Evolutionary conservation across 2,113 vertebrate species (phyloP).

Genomic region (Panthera uncia): DNA sequence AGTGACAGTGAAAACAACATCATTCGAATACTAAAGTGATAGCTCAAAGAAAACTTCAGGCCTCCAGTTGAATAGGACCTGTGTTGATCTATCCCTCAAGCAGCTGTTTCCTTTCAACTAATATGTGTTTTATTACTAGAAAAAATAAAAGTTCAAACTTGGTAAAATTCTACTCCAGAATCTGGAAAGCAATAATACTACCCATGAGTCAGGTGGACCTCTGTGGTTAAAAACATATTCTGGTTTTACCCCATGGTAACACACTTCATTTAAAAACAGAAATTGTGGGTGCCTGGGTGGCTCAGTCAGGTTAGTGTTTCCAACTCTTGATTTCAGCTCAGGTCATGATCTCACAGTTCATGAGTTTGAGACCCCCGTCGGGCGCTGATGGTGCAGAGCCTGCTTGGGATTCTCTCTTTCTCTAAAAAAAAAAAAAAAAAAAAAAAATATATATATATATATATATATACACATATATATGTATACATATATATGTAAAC

Average conservation of each 20-base stretch:
- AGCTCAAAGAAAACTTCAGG: background rate
- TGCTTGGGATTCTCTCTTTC: no score
- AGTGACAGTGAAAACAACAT: background rate
- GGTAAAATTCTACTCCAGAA: background rate
- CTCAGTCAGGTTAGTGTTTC: no score
- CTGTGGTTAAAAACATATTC: background rate
- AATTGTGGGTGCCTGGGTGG: no score
- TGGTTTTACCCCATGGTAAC: background rate
- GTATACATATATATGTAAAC: no score
- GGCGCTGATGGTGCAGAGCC: no score
- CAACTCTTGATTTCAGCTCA: no score
- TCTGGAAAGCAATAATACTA: background rate
- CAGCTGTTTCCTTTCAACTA: background rate
- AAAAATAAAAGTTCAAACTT: background rate
- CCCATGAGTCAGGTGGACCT: background rate
- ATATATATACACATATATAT: no score
- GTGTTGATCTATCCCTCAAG: background rate
- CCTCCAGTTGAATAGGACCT: background rate
- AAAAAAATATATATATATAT: no score
- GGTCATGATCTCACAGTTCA: no score
- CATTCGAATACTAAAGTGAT: background rate
- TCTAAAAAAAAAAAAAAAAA: accelerated
- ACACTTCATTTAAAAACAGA: background rate
- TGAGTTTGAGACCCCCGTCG: no score
- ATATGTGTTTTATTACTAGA: background rate